A percentile compares a stretch with the other conserved stretches of the same genome.
Conservation (phyloP, 2,888 invertebrate species). For the Urechis unicinctus region DNA sequence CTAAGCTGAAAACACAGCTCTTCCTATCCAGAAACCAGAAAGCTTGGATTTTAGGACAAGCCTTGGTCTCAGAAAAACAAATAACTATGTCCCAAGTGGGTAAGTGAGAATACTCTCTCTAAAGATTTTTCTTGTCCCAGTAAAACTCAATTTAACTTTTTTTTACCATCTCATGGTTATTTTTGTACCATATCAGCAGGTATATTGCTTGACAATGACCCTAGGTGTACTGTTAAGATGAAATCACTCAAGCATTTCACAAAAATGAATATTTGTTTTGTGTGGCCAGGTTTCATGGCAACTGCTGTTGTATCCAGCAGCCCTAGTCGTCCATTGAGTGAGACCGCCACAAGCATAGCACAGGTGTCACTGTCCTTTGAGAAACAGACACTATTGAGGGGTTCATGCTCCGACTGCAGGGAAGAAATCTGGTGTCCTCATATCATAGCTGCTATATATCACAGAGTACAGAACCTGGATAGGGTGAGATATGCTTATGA, state of each 20-base stretch:
- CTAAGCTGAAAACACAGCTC: too few relatives aligned
- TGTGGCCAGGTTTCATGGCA: conserved; percentile 18
- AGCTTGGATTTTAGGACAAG: too few relatives aligned
- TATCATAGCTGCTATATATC: conserved; percentile 14
- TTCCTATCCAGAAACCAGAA: too few relatives aligned
- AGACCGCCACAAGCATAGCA: conserved; percentile 5
- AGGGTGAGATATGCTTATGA: conserved; percentile 4
- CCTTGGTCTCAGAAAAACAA: too few relatives aligned
- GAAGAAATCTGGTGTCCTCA: conserved; percentile 18
- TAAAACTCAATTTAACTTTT: too few relatives aligned
- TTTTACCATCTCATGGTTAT: too few relatives aligned
- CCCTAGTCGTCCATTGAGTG: background rate
- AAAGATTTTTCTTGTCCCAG: too few relatives aligned
- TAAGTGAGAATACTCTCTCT: too few relatives aligned
- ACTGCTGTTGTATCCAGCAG: conserved; percentile 16
- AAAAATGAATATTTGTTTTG: background rate
- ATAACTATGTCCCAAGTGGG: conserved; percentile 24
- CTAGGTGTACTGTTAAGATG: background rate
- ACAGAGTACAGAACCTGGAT: conserved; percentile 13
- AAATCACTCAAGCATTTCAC: background rate
- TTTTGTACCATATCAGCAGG: too few relatives aligned
- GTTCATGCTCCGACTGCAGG: conserved; percentile 18
- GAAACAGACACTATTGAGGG: conserved; percentile 14
- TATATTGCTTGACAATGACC: too few relatives aligned
- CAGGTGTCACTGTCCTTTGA: conserved; percentile 20